These are phyloP conservation scores for Lytechinus variegatus DNA, from an alignment of 35 echinoderm and acorn worm genomes.

Conservation along the genomic window DNA sequence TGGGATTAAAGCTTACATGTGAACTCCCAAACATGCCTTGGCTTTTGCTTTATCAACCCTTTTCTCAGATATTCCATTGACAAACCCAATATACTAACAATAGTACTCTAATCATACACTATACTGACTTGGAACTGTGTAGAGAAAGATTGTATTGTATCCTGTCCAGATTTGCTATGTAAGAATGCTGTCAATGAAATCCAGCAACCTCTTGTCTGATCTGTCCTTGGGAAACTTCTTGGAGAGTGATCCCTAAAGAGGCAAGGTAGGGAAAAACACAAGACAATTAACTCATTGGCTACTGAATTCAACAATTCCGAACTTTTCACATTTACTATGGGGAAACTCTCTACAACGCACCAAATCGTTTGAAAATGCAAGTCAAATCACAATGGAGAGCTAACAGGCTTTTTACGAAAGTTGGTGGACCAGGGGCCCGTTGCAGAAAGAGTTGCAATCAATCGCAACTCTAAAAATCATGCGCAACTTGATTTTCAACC, in stretches of 20 bases:
- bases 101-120: neutral
- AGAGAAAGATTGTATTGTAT: neutral
- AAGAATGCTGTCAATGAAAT: conserved; percentile 83
- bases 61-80: neutral
- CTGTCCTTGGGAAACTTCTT: conserved; percentile 98
- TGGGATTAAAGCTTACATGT: neutral
- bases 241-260: conserved; percentile 72
- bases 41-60: neutral
- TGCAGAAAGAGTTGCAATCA: no score
- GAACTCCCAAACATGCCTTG: neutral
- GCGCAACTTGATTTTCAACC: no score
- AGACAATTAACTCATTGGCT: neutral
- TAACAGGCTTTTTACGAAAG: no score
- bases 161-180: conserved; percentile 23
- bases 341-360: no score
- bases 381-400: no score
- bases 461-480: no score
- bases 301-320: no score
- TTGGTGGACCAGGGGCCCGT: no score
- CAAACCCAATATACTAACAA: neutral
- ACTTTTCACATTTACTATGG: no score
- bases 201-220: conserved; percentile 81
- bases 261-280: neutral
- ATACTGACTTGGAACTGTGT: neutral
- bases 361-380: no score